These are phyloP conservation scores for Myotis vivesi DNA, from an alignment of 2,797 vertebrate genomes.

Conservation along the genomic window DNA sequence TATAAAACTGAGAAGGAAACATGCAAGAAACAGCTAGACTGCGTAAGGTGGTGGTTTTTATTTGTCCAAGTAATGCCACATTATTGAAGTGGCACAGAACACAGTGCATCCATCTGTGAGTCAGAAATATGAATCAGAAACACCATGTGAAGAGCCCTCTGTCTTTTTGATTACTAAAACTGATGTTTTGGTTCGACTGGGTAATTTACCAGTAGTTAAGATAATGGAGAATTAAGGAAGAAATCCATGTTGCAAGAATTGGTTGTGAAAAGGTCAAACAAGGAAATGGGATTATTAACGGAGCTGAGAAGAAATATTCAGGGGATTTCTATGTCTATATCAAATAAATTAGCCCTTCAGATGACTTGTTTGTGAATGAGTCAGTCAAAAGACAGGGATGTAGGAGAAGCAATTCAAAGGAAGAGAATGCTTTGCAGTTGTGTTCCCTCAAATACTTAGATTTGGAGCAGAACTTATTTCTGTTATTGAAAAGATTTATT, in stretches of 20 bases:
- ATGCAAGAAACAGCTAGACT: not conserved
- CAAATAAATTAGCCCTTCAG: not conserved
- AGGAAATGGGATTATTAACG: slow-evolving; percentile 44
- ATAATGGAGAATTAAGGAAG: slow-evolving; percentile 57
- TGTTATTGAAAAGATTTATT: slow-evolving; percentile 28
- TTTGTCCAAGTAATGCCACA: not conserved
- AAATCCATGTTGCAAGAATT: slow-evolving; percentile 52
- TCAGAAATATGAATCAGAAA: slow-evolving; percentile 49
- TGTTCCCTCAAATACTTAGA: not conserved
- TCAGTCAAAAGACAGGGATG: not conserved
- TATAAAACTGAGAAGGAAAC: slow-evolving; percentile 18
- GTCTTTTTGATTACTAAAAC: slow-evolving; percentile 47
- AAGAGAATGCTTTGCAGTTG: not conserved
- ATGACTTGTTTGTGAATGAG: not conserved
- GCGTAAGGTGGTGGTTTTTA: not conserved
- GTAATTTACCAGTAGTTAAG: slow-evolving; percentile 63
- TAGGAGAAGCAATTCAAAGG: not conserved
- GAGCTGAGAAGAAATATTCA: slow-evolving; percentile 27
- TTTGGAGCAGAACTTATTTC: not conserved
- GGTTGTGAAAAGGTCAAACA: slow-evolving; percentile 37
- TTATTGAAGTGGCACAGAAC: not conserved
- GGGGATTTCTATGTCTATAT: not conserved
- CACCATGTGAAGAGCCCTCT: not conserved
- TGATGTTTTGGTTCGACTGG: slow-evolving; percentile 59
- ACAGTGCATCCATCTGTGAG: not conserved